Evolutionary conservation across 1,140 invertebrate species (phyloP).

Genomic region (Aricia agestis): DNA sequence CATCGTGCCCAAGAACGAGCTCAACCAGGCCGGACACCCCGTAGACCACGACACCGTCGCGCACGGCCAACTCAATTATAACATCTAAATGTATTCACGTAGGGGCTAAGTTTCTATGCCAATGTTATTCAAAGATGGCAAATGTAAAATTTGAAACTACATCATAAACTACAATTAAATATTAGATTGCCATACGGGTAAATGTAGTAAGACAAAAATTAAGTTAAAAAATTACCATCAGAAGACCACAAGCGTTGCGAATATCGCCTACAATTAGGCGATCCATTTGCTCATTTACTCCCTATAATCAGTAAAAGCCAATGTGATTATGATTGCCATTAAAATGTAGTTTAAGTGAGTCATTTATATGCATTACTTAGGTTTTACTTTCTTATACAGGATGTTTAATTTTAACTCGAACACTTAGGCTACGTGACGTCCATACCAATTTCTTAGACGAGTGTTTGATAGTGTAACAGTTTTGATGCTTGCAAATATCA

Average conservation of each 20-base stretch:
- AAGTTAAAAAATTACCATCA: too few species aligned
- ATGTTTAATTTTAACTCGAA: constrained; percentile 1
- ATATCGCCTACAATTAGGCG: not conserved
- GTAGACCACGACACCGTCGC: constrained; percentile 59
- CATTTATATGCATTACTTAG: constrained; percentile 29
- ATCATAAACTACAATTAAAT: too few species aligned
- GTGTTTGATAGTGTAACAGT: constrained; percentile 59
- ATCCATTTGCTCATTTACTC: not conserved
- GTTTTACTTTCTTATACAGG: constrained; percentile 1
- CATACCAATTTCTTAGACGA: constrained; percentile 27
- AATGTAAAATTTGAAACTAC: too few species aligned
- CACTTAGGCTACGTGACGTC: not conserved
- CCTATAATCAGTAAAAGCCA: not conserved
- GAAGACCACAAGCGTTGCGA: too few species aligned
- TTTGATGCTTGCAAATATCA: not conserved
- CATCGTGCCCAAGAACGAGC: constrained; percentile 69
- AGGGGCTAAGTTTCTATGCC: not conserved
- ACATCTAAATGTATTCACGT: not conserved
- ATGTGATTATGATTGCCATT: constrained; percentile 47
- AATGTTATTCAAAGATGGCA: too few species aligned
- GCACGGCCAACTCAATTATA: constrained; percentile 11
- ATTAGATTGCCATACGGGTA: too few species aligned
- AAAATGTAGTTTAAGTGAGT: constrained; percentile 51
- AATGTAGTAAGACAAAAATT: too few species aligned
- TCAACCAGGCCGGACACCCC: constrained; percentile 39